Conservation (phyloP, 2,797 vertebrate genomes). For the Cheirogaleus major region DNA sequence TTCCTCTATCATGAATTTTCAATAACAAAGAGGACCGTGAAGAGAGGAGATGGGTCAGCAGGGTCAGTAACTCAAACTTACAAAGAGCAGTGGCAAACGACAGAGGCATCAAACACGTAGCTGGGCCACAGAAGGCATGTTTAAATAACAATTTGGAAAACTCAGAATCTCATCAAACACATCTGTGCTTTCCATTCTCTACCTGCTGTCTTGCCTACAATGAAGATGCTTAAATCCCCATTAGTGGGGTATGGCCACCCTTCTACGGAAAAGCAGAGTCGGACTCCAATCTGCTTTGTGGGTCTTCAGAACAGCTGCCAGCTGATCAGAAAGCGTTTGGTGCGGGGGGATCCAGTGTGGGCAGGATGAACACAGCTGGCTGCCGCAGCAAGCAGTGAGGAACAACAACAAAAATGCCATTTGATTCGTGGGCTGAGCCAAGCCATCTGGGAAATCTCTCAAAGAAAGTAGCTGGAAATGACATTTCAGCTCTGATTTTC, state of each 20-base stretch:
- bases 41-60: background rate
- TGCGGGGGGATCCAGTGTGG: background rate
- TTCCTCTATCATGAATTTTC: background rate
- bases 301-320: constrained; percentile 35
- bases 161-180: constrained; percentile 45
- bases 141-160: constrained; percentile 49
- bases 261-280: constrained; percentile 40
- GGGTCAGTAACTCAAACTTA: background rate
- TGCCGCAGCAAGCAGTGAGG: constrained; percentile 37
- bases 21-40: background rate
- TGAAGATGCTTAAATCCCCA: constrained; percentile 70
- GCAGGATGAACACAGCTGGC: constrained; percentile 63
- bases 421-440: constrained; percentile 30
- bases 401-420: constrained; percentile 44
- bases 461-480: constrained; percentile 47
- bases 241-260: constrained; percentile 44
- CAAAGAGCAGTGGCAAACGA: background rate
- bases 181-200: constrained; percentile 49
- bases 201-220: constrained; percentile 68
- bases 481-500: constrained; percentile 54
- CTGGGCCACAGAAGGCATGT: constrained; percentile 16
- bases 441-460: constrained; percentile 61
- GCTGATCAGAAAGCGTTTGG: constrained; percentile 39
- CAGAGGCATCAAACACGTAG: background rate
- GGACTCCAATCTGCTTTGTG: constrained; percentile 59